These are phyloP conservation scores for Crocodylus rhombifer DNA, from an alignment of 2,797 vertebrate genomes.

Conservation along the genomic window DNA sequence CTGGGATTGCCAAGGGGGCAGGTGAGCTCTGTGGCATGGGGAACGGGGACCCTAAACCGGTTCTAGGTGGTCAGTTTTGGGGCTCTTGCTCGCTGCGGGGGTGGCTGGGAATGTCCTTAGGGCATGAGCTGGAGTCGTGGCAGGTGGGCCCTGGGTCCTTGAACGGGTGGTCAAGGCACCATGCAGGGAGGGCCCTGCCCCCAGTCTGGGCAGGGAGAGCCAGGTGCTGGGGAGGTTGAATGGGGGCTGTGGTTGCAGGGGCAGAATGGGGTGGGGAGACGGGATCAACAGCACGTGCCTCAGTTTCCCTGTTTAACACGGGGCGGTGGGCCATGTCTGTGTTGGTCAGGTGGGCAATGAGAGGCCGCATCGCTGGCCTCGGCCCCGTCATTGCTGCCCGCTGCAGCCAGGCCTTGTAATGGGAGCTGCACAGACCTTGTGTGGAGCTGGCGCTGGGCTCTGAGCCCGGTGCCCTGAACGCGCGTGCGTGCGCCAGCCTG, in stretches of 20 bases:
- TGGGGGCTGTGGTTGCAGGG: neutral
- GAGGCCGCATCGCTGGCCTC: neutral
- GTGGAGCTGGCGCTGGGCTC: neutral
- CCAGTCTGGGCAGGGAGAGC: neutral
- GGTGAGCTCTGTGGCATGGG: too few relatives aligned
- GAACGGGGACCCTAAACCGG: neutral
- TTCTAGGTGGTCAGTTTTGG: neutral
- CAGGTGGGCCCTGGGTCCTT: neutral
- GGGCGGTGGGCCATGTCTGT: neutral
- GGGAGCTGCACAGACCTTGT: neutral
- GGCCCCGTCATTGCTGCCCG: neutral
- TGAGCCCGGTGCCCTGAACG: neutral
- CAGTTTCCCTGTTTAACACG: neutral
- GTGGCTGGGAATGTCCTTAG: neutral
- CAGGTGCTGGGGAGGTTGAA: neutral
- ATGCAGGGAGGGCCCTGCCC: neutral
- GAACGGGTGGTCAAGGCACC: neutral
- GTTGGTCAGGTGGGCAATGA: neutral
- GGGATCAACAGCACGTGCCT: neutral
- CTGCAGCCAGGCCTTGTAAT: too few relatives aligned
- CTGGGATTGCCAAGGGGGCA: too few relatives aligned
- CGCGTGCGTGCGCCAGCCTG: neutral
- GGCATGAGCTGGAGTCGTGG: neutral
- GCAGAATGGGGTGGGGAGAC: neutral
- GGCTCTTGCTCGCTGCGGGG: too few relatives aligned